Base-by-base conservation (phyloP, 2,113 vertebrate species). In the Lutjanus erythropterus region DNA sequence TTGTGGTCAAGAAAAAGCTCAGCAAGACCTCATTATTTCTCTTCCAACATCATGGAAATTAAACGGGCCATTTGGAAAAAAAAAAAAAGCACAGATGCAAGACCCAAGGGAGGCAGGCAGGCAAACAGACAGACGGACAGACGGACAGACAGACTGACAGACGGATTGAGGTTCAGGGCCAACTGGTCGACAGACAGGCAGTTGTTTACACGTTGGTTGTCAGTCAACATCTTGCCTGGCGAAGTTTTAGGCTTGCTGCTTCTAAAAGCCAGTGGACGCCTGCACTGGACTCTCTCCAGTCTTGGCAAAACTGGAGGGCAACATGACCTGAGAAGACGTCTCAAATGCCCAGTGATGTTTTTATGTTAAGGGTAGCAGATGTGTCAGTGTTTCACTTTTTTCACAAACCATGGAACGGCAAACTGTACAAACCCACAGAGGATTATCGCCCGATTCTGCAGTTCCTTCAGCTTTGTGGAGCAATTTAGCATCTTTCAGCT, bases 21-120 rank as follows among this genome's bases (percentile, higher is more conserved):
- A 58, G 64, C 53, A 14, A 69, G 29, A 83, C 72, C 65, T 87
- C 76, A 71, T 81, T 83, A 83, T 83, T 85, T 80, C 59, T n/a
- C 50, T 44, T 75, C 64, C 64, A 68, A 15, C 59, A 71, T 41
- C n/a, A 23, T 68, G 64, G 74, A 78, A 78, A 56, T 18, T 9
- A 73, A 47, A 80, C 7, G 4, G 49, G 59, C 52, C 64, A 49
- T 59, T 74, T 67, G 39, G 35, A 50, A 55, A 44, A 60, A 64
- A 46, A 59, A 60, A 64, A 46, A 59, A 41, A 0, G 61, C 12
- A 73, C 21, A 52, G 33, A 42, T 23, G 14, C 6, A 23, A 65
- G 35, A 71, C 41, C n/a, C 27, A 47, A 21, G 19, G 19, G 14
- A 56, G 49, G 12, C 33, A 65, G 27, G 15, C 55, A 46, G 46